These are phyloP conservation scores for Vanessa tameamea DNA, from an alignment of 1,140 invertebrate genomes.

Conservation along the genomic window DNA sequence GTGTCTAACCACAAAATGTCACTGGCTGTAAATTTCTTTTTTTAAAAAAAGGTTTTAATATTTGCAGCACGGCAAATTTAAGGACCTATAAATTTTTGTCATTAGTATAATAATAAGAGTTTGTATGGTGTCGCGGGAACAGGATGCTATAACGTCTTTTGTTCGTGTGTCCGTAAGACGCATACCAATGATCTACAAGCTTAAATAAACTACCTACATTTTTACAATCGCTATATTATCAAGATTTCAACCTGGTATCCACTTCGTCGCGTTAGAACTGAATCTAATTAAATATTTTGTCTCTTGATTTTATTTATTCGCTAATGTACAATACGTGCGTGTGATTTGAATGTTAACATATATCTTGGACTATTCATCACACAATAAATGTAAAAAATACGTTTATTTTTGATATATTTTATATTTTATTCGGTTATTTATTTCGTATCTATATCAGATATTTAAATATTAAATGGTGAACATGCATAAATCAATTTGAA, in stretches of 20 bases:
- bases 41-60: conserved; percentile 54
- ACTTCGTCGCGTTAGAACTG: conserved; percentile 38
- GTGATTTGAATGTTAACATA: conserved; percentile 18
- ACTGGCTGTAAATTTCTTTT: conserved; percentile 39
- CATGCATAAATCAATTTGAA: background rate
- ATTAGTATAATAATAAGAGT: conserved; percentile 78
- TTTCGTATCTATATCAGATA: conserved; percentile 1
- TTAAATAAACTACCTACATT: conserved; percentile 58
- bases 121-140: conserved; percentile 68
- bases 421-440: conserved; percentile 1
- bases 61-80: conserved; percentile 72
- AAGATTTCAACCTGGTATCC: conserved; percentile 33
- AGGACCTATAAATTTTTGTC: conserved; percentile 77
- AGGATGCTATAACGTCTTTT: conserved; percentile 79
- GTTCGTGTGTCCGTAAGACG: conserved; percentile 63
- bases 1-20: background rate
- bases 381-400: background rate
- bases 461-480: background rate
- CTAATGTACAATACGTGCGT: conserved; percentile 32
- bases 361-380: conserved; percentile 23
- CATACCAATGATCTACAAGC: conserved; percentile 69
- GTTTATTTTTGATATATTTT: conserved; percentile 4
- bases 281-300: conserved; percentile 40
- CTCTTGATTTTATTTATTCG: conserved; percentile 40
- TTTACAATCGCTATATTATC: conserved; percentile 52